phyloP scores from a whole-genome alignment of 92 coral and sea anemone species.

The Desmophyllum pertusum region DNA sequence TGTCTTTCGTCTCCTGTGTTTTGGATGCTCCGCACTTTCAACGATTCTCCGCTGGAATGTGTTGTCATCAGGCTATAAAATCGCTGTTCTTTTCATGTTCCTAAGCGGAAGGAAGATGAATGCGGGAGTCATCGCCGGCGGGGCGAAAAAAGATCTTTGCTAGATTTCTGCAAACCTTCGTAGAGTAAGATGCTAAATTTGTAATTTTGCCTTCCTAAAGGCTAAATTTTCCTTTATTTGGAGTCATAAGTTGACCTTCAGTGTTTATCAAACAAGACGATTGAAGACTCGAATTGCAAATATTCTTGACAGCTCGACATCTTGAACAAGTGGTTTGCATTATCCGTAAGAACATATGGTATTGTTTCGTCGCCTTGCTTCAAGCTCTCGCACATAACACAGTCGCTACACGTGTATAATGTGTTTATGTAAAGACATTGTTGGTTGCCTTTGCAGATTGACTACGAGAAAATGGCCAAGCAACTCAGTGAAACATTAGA shows the following conservation, averaged over 20 bases:
- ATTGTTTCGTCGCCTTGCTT: slow-evolving; percentile 7
- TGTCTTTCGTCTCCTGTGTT: background rate
- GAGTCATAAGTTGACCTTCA: slow-evolving; percentile 13
- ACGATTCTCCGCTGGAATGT: slow-evolving; percentile 14
- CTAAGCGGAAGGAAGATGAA: slow-evolving; percentile 17
- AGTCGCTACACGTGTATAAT: background rate
- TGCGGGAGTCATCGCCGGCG: background rate
- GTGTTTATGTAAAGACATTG: background rate
- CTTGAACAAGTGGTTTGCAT: slow-evolving; percentile 25
- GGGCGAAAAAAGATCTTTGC: background rate
- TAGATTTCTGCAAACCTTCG: background rate
- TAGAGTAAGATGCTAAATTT: slow-evolving; percentile 8
- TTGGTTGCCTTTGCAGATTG: slow-evolving; percentile 50
- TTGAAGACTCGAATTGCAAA: slow-evolving; percentile 35
- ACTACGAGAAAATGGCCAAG: slow-evolving; percentile 75
- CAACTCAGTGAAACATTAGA: slow-evolving; percentile 73
- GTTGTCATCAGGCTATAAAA: slow-evolving; percentile 12
- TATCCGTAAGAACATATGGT: slow-evolving; percentile 24
- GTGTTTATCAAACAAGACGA: slow-evolving; percentile 27
- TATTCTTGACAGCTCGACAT: slow-evolving; percentile 30
- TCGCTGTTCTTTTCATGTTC: background rate
- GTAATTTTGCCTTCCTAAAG: background rate
- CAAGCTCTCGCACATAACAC: background rate
- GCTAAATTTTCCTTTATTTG: background rate
- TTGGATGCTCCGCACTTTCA: background rate